These are phyloP conservation scores for Furcifer pardalis DNA, from an alignment of 2,797 vertebrate species.

Conservation along the genomic window DNA sequence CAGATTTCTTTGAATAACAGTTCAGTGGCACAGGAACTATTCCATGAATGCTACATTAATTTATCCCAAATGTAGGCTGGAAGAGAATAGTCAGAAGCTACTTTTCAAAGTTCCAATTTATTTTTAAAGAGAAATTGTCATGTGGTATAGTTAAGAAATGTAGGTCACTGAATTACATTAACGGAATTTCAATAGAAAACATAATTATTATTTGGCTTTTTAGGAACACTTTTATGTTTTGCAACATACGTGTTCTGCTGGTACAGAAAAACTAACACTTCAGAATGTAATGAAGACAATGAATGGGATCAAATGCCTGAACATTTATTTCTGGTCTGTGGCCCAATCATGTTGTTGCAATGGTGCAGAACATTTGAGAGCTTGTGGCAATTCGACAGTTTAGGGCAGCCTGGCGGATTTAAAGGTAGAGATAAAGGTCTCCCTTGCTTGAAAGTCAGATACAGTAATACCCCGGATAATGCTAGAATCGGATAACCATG, in stretches of 20 bases:
- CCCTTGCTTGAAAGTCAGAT: too few relatives aligned
- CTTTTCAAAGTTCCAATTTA: rapidly evolving
- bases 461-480: too few relatives aligned
- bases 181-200: slow-evolving; percentile 26
- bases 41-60: slow-evolving; percentile 25
- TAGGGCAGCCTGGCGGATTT: background rate
- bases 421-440: too few relatives aligned
- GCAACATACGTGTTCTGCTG: slow-evolving; percentile 34
- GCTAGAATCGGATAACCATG: too few relatives aligned
- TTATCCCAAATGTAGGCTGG: background rate
- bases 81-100: background rate
- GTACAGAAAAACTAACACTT: background rate
- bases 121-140: background rate
- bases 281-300: background rate
- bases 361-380: background rate
- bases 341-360: background rate
- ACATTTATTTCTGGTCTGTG: background rate
- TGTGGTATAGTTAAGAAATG: slow-evolving; percentile 28
- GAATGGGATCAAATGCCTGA: background rate
- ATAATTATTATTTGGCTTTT: slow-evolving; percentile 33
- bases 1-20: slow-evolving; percentile 55
- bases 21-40: slow-evolving; percentile 47
- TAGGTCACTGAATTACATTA: slow-evolving; percentile 48
- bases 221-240: slow-evolving; percentile 40
- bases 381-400: background rate